Evolutionary conservation across 2,113 vertebrate species (phyloP).

Genomic region (Formicarius rufipectus): DNA sequence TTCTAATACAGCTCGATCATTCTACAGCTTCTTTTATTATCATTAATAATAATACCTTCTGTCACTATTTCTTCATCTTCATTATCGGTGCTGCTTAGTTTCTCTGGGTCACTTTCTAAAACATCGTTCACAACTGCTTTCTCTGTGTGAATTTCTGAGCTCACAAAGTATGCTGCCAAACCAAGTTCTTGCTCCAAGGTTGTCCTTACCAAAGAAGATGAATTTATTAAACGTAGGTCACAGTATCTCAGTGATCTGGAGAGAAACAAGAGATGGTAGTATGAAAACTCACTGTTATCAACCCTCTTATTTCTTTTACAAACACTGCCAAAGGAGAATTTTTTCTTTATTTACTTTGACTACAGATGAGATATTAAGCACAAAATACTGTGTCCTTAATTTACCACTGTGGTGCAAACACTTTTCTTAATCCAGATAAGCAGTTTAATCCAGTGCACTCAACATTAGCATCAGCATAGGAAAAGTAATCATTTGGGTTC

Average conservation of each 20-base stretch:
- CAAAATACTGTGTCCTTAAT: neutral
- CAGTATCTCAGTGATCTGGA: conserved; percentile 93
- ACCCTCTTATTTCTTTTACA: neutral
- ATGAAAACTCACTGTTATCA: neutral
- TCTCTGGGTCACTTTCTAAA: conserved; percentile 91
- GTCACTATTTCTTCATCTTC: conserved; percentile 88
- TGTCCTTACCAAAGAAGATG: conserved; percentile 89
- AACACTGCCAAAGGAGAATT: neutral
- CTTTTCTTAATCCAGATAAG: neutral
- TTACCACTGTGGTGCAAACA: neutral
- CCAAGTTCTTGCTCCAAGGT: conserved; percentile 94
- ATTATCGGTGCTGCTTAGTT: conserved; percentile 92
- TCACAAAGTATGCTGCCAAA: conserved; percentile 90
- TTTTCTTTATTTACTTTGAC: neutral
- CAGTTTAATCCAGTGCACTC: neutral
- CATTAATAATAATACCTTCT: conserved; percentile 74
- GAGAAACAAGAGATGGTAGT: neutral
- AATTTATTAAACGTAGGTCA: conserved; percentile 92
- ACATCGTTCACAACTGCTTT: conserved; percentile 78
- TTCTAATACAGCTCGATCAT: neutral
- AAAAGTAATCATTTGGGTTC: neutral
- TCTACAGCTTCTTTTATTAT: conserved; percentile 1
- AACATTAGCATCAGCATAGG: neutral
- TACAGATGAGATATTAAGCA: neutral
- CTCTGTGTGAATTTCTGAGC: conserved; percentile 73